Percentiles rank a stretch among this genome's conserved stretches.
These are phyloP conservation scores for Girardinus metallicus DNA, from an alignment of 2,797 vertebrate genomes.

Conservation along the genomic window DNA sequence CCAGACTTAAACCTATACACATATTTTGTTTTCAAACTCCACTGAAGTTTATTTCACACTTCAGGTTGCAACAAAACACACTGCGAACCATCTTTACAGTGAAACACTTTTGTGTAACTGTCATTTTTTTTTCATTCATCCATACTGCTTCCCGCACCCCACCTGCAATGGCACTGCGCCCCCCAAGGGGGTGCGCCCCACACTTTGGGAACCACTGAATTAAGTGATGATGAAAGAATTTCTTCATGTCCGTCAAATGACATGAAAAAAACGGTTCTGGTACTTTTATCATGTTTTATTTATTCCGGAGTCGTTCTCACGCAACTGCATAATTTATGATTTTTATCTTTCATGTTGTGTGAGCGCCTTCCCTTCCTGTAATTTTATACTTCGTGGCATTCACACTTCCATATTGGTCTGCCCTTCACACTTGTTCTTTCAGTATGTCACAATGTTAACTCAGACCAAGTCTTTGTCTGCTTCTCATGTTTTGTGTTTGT, in stretches of 20 bases:
- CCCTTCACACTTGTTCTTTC: constrained; percentile 51
- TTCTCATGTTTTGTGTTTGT: constrained; percentile 1
- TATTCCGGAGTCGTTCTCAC: not conserved
- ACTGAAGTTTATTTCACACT: too few species aligned
- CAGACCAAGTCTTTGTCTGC: constrained; percentile 1
- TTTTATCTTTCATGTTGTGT: constrained; percentile 2
- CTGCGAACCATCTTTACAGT: too few species aligned
- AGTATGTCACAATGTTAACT: not conserved
- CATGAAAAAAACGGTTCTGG: not conserved
- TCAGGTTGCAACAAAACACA: too few species aligned
- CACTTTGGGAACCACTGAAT: too few species aligned
- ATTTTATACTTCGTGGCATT: constrained; percentile 34
- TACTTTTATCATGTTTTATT: not conserved
- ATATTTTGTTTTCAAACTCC: too few species aligned
- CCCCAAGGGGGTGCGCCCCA: too few species aligned
- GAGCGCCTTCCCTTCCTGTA: constrained; percentile 22
- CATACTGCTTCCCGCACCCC: too few species aligned
- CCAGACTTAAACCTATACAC: too few species aligned
- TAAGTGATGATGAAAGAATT: not conserved
- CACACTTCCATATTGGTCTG: constrained; percentile 52
- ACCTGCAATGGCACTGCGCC: too few species aligned
- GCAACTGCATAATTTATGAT: not conserved
- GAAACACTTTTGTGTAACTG: too few species aligned
- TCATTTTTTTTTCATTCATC: too few species aligned
- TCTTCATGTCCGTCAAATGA: not conserved